A percentile compares a stretch with the other conserved stretches of the same genome.
Evolutionary conservation across 92 coral and sea anemone species (phyloP).

Genomic region (Desmophyllum pertusum): DNA sequence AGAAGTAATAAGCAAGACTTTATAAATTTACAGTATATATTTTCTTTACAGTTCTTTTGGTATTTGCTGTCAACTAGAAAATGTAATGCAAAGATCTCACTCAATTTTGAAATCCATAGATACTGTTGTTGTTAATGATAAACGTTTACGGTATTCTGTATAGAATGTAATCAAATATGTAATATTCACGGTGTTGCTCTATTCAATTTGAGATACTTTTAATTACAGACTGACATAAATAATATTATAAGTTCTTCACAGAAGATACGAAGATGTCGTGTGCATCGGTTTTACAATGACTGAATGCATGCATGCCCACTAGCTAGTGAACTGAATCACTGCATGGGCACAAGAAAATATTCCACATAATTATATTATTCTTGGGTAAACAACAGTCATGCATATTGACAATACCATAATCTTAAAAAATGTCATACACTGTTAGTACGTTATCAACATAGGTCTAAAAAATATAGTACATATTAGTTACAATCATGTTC

Average conservation of each 20-base stretch:
- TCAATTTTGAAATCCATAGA: not conserved
- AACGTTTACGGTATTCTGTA: not conserved
- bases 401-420: not conserved
- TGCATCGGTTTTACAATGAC: conserved; percentile 45
- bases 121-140: not conserved
- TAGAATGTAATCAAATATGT: conserved; percentile 22
- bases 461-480: conserved; percentile 34
- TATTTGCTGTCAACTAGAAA: not conserved
- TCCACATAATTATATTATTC: conserved; percentile 14
- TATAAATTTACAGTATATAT: conserved; percentile 5
- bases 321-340: not conserved
- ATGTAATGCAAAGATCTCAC: not conserved
- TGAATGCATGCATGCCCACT: conserved; percentile 14
- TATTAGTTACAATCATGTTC: not conserved
- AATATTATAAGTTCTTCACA: conserved; percentile 38
- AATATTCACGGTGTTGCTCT: conserved; percentile 14
- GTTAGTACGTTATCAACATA: not conserved
- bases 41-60: not conserved
- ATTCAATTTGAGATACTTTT: not conserved
- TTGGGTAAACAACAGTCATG: conserved; percentile 21
- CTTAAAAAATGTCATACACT: conserved; percentile 16
- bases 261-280: conserved; percentile 52
- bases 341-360: conserved; percentile 14
- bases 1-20: not conserved
- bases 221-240: conserved; percentile 38